phyloP scores from a whole-genome alignment of 2,888 invertebrate species.

The Monochamus alternatus region DNA sequence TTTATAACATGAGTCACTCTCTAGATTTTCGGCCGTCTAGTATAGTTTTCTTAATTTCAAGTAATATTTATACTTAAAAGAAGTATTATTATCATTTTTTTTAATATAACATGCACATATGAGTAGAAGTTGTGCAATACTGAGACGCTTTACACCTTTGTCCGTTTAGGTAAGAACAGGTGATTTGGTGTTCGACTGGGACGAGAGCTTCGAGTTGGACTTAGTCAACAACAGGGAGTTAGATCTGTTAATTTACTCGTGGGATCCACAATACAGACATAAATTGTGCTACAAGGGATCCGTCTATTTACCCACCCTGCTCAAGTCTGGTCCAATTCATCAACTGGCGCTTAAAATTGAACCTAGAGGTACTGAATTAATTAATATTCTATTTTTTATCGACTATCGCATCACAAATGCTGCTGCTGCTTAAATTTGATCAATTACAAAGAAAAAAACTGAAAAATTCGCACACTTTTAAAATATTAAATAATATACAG shows the following conservation, averaged over 20 bases:
- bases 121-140: no score
- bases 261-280: conserved; percentile 99
- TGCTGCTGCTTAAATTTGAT: no score
- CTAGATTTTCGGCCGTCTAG: no score
- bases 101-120: no score
- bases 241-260: conserved; percentile 97
- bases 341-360: conserved; percentile 93
- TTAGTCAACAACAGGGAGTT: conserved; percentile 94
- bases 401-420: neutral
- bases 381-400: neutral
- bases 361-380: conserved; percentile 68
- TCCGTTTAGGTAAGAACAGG: conserved; percentile 84
- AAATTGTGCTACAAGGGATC: conserved; percentile 95
- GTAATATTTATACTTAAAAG: no score
- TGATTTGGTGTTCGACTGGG: conserved; percentile 98
- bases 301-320: conserved; percentile 86
- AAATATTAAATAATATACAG: no score
- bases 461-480: no score
- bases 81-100: no score
- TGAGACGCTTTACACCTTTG: no score
- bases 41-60: no score
- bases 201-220: conserved; percentile 98
- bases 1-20: no score
- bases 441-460: no score
- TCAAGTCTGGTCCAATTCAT: conserved; percentile 87